These are phyloP conservation scores for Cliona cf. orientalis DNA, from an alignment of 37 sponge, comb jelly and placozoan species.

Conservation along the genomic window DNA sequence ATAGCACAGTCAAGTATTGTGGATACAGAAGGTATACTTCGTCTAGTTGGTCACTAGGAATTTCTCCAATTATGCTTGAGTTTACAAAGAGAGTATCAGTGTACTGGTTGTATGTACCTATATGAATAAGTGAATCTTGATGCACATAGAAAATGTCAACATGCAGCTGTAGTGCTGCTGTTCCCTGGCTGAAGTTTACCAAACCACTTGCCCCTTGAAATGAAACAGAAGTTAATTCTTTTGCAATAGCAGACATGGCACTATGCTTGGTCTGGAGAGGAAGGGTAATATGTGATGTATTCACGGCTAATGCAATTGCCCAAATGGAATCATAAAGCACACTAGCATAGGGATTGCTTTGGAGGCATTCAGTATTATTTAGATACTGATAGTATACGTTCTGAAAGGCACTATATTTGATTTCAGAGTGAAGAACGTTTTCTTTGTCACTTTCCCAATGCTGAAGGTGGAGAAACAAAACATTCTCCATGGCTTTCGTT, in stretches of 20 bases:
- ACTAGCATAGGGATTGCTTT: too few species aligned
- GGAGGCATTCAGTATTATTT: too few species aligned
- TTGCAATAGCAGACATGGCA: too few species aligned
- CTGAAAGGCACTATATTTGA: too few species aligned
- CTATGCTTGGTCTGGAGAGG: too few species aligned
- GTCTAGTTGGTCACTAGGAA: background rate
- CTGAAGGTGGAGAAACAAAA: too few species aligned
- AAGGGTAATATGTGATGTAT: background rate
- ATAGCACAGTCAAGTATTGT: background rate
- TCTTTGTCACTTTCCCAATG: too few species aligned
- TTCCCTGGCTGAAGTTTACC: background rate
- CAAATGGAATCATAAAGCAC: background rate
- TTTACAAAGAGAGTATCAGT: background rate
- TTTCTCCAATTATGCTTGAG: background rate
- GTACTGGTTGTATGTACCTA: background rate
- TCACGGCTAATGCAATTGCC: background rate
- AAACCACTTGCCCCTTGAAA: background rate
- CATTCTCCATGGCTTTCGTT: too few species aligned
- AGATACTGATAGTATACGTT: too few species aligned
- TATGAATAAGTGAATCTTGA: background rate
- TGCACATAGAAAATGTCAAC: background rate
- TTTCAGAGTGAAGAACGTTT: too few species aligned
- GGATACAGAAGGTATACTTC: background rate
- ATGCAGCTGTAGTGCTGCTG: background rate
- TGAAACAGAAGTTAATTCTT: background rate